Percentiles rank a stretch among this genome's conserved stretches.
Evolutionary conservation across 1,140 invertebrate genomes (phyloP).

Genomic region (Cydia pomonella): DNA sequence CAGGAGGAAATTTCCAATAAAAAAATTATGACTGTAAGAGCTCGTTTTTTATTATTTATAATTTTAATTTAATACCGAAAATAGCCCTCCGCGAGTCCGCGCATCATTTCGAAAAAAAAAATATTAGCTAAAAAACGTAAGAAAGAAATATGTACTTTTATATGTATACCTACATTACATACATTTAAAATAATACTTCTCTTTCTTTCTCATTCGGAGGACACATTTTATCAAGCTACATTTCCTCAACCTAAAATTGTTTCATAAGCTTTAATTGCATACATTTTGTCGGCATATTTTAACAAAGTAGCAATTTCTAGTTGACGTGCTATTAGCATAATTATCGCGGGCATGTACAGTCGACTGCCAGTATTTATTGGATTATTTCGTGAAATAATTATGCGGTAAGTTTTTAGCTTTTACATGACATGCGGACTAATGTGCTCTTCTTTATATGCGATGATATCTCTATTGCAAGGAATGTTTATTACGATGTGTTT

Average conservation of each 20-base stretch:
- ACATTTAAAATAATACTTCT: background rate
- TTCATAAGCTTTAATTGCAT: conserved; percentile 26
- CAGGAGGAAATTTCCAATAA: no score
- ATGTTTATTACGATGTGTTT: background rate
- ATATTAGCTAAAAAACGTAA: no score
- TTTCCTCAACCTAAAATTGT: background rate
- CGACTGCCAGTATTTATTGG: background rate
- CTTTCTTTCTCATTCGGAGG: background rate
- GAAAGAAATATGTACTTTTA: no score
- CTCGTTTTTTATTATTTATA: no score
- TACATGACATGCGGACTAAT: conserved; percentile 12
- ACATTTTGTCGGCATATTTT: conserved; percentile 30
- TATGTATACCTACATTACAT: no score
- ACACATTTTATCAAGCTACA: background rate
- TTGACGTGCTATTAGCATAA: conserved; percentile 26
- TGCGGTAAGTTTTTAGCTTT: conserved; percentile 11
- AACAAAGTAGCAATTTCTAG: conserved; percentile 24
- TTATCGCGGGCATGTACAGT: conserved; percentile 18
- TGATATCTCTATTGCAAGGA: background rate
- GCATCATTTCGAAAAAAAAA: no score
- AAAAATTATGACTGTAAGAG: no score
- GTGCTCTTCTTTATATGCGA: background rate
- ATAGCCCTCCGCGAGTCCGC: no score
- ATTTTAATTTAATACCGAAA: no score
- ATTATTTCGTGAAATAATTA: conserved; percentile 20